Conservation (phyloP, 2,888 invertebrate species). For the Hypsopygia costalis region DNA sequence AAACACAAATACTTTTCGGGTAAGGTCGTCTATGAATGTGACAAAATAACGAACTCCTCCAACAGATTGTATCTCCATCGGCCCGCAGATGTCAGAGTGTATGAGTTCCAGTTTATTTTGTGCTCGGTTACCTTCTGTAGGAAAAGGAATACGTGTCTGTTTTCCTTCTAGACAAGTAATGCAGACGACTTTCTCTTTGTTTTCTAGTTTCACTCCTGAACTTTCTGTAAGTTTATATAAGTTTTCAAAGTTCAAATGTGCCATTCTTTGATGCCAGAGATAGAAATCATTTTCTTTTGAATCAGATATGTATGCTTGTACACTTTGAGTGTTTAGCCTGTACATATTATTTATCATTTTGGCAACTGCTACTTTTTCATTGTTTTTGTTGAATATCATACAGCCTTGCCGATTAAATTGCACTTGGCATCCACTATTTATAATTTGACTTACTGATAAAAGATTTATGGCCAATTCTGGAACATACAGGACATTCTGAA, state of each 20-base stretch:
- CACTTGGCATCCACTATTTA: conserved; percentile 12
- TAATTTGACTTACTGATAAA: conserved; percentile 15
- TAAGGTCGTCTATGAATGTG: neutral
- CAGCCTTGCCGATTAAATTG: conserved; percentile 14
- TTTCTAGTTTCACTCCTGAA: conserved; percentile 5
- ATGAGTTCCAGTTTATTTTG: conserved; percentile 13
- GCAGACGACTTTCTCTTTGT: conserved; percentile 7
- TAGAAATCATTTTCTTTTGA: conserved; percentile 13
- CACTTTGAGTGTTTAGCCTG: neutral
- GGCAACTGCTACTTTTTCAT: conserved; percentile 11
- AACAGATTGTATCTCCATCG: conserved; percentile 13
- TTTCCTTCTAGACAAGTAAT: conserved; percentile 15
- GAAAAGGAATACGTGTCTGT: conserved; percentile 15
- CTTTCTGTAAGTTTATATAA: conserved; percentile 10
- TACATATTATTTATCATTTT: conserved; percentile 12
- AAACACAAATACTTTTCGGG: neutral
- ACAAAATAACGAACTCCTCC: neutral
- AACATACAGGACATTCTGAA: conserved; percentile 15
- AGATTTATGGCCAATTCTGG: conserved; percentile 14
- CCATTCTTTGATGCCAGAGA: conserved; percentile 19
- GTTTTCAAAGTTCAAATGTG: conserved; percentile 16
- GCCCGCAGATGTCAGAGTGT: too few species aligned
- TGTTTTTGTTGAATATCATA: conserved; percentile 9
- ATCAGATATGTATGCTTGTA: conserved; percentile 12
- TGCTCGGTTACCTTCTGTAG: conserved; percentile 14